Percentiles rank a stretch among this genome's conserved stretches.
phyloP scores from a whole-genome alignment of 2,113 vertebrate species.

The Ammospiza caudacuta region DNA sequence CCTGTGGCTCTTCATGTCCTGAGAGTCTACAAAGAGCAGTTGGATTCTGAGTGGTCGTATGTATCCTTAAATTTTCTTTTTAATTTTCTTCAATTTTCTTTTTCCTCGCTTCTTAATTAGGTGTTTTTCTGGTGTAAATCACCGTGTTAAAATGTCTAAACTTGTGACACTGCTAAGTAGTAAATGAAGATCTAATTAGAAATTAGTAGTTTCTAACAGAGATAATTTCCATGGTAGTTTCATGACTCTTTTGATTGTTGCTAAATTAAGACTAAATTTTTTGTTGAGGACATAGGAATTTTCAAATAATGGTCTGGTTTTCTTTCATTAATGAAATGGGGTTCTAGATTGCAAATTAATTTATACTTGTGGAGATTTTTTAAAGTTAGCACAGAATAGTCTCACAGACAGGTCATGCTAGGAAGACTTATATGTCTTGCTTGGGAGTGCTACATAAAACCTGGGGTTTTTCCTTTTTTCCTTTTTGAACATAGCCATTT shows the following conservation, averaged over 20 bases:
- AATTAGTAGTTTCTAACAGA: background rate
- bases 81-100: background rate
- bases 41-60: conserved; percentile 92
- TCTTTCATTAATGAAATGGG: background rate
- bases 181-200: background rate
- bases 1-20: conserved; percentile 78
- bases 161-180: background rate
- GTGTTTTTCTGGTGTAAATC: background rate
- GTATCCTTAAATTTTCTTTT: conserved; percentile 41
- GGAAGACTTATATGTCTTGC: background rate
- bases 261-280: background rate
- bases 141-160: background rate
- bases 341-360: background rate
- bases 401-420: background rate
- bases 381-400: background rate
- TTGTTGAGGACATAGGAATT: background rate
- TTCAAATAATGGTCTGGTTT: background rate
- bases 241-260: background rate
- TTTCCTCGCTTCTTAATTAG: background rate
- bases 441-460: background rate
- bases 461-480: rapidly evolving
- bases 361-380: background rate
- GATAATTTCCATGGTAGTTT: background rate
- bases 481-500: background rate
- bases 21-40: conserved; percentile 79